Evolutionary conservation across 2,888 invertebrate species (phyloP), one percentile per base, ranked within the genome.

Genomic region (Nebria salina): DNA sequence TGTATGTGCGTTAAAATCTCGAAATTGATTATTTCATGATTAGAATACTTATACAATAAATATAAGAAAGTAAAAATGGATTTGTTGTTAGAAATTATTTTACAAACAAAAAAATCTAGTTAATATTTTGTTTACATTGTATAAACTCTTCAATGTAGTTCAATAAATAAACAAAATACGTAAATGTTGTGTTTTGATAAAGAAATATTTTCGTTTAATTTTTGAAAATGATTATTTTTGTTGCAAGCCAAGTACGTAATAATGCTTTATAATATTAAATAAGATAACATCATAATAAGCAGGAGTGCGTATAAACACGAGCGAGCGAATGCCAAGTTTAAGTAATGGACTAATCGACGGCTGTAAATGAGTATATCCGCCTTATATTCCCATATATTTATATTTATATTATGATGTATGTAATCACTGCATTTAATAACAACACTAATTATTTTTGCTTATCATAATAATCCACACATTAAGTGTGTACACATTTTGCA

Each of bases 321-420:
- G 26, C 20, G 15, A 68, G 54, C 13, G 54, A 54, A 54, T 54
- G 54, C 54, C 6, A 20, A 43, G 75, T 54, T 41, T 65, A 79
- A 66, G 75, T 79, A 79, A 79, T 79, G 75, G 79, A 79, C 65
- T 79, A 79, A 79, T 79, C 66, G 70, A 70, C 70, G 25, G 26
- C 8, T 13, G 13, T 26, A 20, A 8, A 54, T 13, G 54, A 54
- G 34, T 34, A 34, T 34, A 34, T 34, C 54, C 13, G 54, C 54
- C 13, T 42, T 66, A 54, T 66, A 77, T 65, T 9, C 64, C 54
- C 54, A 11, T 13, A 54, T 54, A 54, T 54, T 7, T 54, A 11
- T 54, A 54, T 11, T 54, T 54, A 54, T 54, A 54, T 54, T 54
- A 7, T 54, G 54, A 54, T 54, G 54, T 65, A 65, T 72, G 77